phyloP scores from a whole-genome alignment of 2,797 vertebrate species.

The Trachurus trachurus region DNA sequence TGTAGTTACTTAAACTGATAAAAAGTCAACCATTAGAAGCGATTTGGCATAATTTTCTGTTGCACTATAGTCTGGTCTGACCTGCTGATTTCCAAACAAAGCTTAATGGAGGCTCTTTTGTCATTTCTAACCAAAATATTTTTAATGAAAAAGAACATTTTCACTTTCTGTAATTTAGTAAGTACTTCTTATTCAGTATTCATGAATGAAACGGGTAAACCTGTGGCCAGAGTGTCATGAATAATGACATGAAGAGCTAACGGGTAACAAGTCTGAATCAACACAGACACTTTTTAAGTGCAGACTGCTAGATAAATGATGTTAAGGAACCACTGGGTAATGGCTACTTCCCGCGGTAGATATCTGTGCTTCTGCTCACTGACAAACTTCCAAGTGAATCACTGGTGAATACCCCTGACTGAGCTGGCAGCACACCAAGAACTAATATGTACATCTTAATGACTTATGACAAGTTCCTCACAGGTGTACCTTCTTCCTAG shows the following conservation, averaged over 20 bases:
- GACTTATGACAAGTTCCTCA: background rate
- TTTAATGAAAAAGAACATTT: background rate
- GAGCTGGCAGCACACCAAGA: background rate
- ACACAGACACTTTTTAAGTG: background rate
- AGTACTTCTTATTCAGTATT: background rate
- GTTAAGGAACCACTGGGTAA: slow-evolving; percentile 15
- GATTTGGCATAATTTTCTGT: background rate
- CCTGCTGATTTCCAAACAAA: background rate
- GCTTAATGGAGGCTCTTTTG: background rate
- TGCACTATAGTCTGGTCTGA: background rate
- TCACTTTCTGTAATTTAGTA: background rate
- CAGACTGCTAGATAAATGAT: background rate
- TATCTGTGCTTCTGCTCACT: background rate
- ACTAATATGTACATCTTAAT: background rate
- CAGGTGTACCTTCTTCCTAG: background rate
- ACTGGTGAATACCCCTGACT: background rate
- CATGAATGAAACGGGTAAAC: background rate
- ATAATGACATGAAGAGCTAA: slow-evolving; percentile 7
- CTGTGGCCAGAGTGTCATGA: slow-evolving; percentile 1
- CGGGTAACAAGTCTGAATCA: slow-evolving; percentile 6
- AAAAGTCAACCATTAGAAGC: background rate
- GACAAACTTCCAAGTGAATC: background rate
- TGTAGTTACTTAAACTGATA: background rate
- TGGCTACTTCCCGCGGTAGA: slow-evolving; percentile 2
- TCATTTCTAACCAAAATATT: background rate